phyloP scores from a whole-genome alignment of 2,888 invertebrate genomes.

The Aspidiotus destructor region DNA sequence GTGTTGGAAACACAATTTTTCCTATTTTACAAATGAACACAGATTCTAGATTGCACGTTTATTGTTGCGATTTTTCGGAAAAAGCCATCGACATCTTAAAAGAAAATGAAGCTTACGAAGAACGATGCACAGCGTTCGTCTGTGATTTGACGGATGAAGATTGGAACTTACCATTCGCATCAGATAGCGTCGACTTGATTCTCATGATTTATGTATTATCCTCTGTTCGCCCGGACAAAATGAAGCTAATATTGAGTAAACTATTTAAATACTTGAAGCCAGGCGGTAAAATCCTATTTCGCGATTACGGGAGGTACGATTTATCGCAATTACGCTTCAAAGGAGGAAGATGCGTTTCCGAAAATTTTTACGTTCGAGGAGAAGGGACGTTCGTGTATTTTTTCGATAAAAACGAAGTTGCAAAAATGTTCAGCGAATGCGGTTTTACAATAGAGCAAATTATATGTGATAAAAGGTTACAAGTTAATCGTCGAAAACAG shows the following conservation, averaged over 20 bases:
- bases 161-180: constrained; percentile 69
- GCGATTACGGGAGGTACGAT: constrained; percentile 95
- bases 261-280: constrained; percentile 75
- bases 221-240: constrained; percentile 78
- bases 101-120: constrained; percentile 55
- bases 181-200: constrained; percentile 72
- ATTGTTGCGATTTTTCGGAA: constrained; percentile 87
- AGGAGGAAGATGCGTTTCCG: constrained; percentile 76
- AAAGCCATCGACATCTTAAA: constrained; percentile 73
- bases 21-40: constrained; percentile 77
- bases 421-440: constrained; percentile 52
- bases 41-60: constrained; percentile 68
- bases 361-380: constrained; percentile 92
- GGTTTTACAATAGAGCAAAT: constrained; percentile 79
- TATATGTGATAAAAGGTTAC: constrained; percentile 76
- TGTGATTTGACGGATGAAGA: constrained; percentile 68
- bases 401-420: constrained; percentile 85
- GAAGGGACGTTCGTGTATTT: constrained; percentile 96
- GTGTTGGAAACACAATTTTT: constrained; percentile 93
- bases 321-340: constrained; percentile 91
- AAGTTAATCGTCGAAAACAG: constrained; percentile 88
- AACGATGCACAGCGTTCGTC: constrained; percentile 77
- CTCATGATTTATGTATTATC: constrained; percentile 90
- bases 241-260: constrained; percentile 55
- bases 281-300: constrained; percentile 85